phyloP scores from a whole-genome alignment of 2,113 vertebrate genomes.

The Mionectes macconnelli region DNA sequence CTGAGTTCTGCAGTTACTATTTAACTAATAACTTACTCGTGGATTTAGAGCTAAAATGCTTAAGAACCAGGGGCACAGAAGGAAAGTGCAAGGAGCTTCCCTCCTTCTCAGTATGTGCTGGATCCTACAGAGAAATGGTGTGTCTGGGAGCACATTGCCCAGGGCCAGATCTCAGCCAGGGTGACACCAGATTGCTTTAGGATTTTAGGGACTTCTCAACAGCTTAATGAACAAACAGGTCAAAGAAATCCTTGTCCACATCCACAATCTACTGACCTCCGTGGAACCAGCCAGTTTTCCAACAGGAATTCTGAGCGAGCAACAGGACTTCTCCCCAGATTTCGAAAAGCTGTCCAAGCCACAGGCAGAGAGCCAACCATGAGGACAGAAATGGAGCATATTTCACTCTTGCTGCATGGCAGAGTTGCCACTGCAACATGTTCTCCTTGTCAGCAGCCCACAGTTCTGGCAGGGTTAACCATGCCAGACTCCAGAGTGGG shows the following conservation, averaged over 20 bases:
- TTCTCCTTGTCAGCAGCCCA: slow-evolving; percentile 44
- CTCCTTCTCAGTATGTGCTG: not conserved
- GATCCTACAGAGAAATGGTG: accelerated
- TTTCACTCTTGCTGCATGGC: slow-evolving; percentile 33
- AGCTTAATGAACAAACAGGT: not conserved
- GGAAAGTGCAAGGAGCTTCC: not conserved
- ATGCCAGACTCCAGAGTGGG: slow-evolving; percentile 6
- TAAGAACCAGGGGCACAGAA: not conserved
- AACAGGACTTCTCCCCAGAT: not conserved
- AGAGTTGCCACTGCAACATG: slow-evolving; percentile 37
- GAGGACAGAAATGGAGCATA: slow-evolving; percentile 8
- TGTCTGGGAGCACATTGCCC: not conserved
- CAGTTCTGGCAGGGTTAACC: slow-evolving; percentile 34
- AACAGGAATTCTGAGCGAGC: slow-evolving; percentile 8
- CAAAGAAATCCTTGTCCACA: not conserved
- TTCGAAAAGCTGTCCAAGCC: not conserved
- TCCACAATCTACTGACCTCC: not conserved
- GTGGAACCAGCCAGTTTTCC: not conserved
- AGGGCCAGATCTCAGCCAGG: not conserved
- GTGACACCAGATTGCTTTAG: not conserved
- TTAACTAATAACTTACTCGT: not conserved
- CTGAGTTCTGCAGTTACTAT: not conserved
- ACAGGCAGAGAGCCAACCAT: not conserved
- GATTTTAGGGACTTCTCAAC: not conserved
- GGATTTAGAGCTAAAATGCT: not conserved